Base-by-base conservation (phyloP, 2,888 invertebrate genomes). In the Campoplex capitator region DNA sequence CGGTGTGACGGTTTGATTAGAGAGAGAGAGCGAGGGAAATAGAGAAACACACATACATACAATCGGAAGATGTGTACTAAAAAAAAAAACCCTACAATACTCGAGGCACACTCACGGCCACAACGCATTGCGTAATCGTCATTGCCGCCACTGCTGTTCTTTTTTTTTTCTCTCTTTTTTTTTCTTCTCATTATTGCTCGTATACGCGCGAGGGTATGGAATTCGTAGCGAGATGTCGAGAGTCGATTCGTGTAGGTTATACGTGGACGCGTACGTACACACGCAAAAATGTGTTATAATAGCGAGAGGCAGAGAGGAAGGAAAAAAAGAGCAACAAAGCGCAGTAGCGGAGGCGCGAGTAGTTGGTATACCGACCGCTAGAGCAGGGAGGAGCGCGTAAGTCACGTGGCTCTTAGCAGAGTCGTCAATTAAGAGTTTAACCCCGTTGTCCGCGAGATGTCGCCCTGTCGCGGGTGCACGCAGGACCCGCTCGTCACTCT, bases 101-200 rank as follows among this genome's bases (percentile, higher is more conserved):
- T 85, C 78, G 82, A 78, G 73, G 84, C 86, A 86, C 92, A 92
- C 94, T 94, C 94, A 94, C 93, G 94, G 94, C 93, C 94, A 93
- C 92, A 93, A 93, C 92, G 92, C 92, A 92, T 94, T 94, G 93
- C 94, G 93, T 94, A 94, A 94, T 93, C 92, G 91, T 89, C 91
- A 91, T 90, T 89, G 91, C 91, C 87, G 83, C 88, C 76, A 87
- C 75, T 51, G 51, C 51, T 75, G 83, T 73, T 71, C 70, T 48
- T 48, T 48, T 35, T 75, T n/a, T 38, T 35, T 35, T n/a, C 23
- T 38, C 1, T 38, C 1, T 38, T 6, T 38, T 3, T 28, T 1
- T 56, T 11, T 42, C 65, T 62, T 45, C 32, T 58, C 9, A 62
- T 6, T 18, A 48, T 35, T 6, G 32, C 16, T 58, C 38, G 51